phyloP scores from a whole-genome alignment of 1,140 invertebrate species.

The Berghia stephanieae region DNA sequence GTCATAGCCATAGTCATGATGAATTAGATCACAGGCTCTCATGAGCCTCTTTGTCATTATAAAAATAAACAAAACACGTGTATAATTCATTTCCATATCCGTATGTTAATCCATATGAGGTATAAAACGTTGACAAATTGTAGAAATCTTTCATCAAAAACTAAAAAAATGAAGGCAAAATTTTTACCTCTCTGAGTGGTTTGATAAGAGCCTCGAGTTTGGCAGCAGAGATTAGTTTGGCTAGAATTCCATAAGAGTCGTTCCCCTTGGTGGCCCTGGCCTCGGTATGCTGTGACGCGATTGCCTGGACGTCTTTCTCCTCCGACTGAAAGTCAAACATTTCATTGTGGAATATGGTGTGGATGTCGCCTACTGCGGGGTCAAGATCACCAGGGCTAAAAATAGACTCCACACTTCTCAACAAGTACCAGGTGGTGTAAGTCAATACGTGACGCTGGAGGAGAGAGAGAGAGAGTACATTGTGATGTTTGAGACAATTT shows the following conservation, averaged over 20 bases:
- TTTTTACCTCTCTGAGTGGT: conserved; percentile 83
- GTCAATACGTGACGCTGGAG: conserved; percentile 85
- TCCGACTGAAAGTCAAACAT: conserved; percentile 87
- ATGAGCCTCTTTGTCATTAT: too few relatives aligned
- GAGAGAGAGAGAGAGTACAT: too few relatives aligned
- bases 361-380: conserved; percentile 78
- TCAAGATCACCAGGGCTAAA: conserved; percentile 82
- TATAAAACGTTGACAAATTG: too few relatives aligned
- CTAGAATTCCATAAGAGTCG: conserved; percentile 83
- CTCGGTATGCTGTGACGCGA: conserved; percentile 77
- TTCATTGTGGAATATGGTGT: conserved; percentile 87
- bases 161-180: too few relatives aligned
- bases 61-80: too few relatives aligned
- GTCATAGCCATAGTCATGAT: too few relatives aligned
- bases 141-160: too few relatives aligned
- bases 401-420: conserved; percentile 76
- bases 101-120: too few relatives aligned
- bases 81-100: too few relatives aligned
- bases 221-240: conserved; percentile 80
- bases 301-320: conserved; percentile 89
- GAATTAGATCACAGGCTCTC: too few relatives aligned
- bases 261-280: conserved; percentile 80
- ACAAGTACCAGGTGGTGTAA: conserved; percentile 85
- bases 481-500: too few relatives aligned
- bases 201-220: conserved; percentile 80